A percentile compares a stretch with the other conserved stretches of the same genome.
Conservation (phyloP, 1,140 invertebrate genomes). For the Pachypsylla venusta region DNA sequence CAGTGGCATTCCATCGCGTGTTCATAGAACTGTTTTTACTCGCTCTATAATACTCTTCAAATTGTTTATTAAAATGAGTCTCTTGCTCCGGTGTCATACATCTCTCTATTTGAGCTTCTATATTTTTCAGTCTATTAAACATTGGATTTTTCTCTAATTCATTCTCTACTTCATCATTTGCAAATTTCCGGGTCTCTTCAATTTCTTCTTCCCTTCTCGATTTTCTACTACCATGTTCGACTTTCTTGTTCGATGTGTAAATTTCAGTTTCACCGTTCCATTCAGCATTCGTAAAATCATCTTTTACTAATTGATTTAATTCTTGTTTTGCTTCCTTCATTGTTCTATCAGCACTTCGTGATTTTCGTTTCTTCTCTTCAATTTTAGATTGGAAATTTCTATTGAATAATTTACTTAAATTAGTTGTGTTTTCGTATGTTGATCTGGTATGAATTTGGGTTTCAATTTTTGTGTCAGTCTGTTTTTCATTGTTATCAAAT, state of each 20-base stretch:
- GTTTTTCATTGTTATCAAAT: not conserved
- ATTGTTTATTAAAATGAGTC: not conserved
- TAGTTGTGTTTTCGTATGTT: not conserved
- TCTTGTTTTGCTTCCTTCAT: not conserved
- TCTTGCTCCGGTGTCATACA: not conserved
- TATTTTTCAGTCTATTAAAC: constrained; percentile 1
- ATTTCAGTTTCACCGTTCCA: constrained; percentile 2
- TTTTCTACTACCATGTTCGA: too few species aligned
- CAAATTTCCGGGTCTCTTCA: not conserved
- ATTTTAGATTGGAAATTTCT: not conserved
- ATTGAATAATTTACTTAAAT: not conserved
- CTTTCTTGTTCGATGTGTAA: not conserved
- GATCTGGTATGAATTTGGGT: not conserved
- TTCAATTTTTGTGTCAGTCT: not conserved
- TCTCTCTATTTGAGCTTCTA: not conserved
- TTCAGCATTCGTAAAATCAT: not conserved
- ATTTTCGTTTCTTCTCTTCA: not conserved
- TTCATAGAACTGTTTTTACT: not conserved
- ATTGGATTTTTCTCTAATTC: constrained; percentile 3
- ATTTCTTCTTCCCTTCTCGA: not conserved
- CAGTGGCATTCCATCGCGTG: not conserved
- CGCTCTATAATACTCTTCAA: not conserved
- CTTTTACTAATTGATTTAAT: not conserved
- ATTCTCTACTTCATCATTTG: not conserved
- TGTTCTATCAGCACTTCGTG: not conserved